Base-by-base conservation (phyloP, 2,797 vertebrate genomes). In the Gymnoscopelus braueri region DNA sequence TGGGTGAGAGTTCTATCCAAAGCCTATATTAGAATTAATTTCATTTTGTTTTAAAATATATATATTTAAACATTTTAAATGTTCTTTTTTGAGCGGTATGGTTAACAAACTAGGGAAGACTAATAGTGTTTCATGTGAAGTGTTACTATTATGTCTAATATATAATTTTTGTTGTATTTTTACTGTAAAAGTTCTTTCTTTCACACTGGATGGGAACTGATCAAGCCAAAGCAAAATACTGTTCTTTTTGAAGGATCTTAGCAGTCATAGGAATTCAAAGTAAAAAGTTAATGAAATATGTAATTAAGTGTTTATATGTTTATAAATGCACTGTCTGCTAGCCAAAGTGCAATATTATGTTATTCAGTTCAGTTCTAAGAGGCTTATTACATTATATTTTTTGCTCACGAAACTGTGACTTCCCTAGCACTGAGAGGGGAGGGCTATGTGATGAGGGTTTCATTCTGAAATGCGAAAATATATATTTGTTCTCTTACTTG, bases 141-240 rank as follows among this genome's bases (percentile, higher is more conserved):
- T 59, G 19, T 48, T 11, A 59, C 26, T 53, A 23, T 63, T n/a
- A 44, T 58, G 24, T 69, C 39, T 44, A 44, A 44, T 52, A 19
- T 67, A 59, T n/a, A 72, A 67, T 66, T 76, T 74, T 39, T 82
- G 58, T 80, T 72, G 67, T 76, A 51, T 79, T 85, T 85, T 91
- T 90, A 93, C 92, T 94, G 92, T 94, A 92, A 83, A 76, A 79
- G 82, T 74, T 76, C 23, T 82, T 74, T 76, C 32, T 39, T 66
- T 77, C 85, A 93, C 94, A 94, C 93, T 94, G 94, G 92, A 94
- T 74, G 72, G 67, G 71, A 87, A 85, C 65, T 79, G 86, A 86
- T 75, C 55, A 90, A 86, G 80, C 89, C 88, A 91, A 91, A 89
- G 77, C 54, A 14, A 79, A 80, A 86, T 81, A 85, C 82, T 87